These are phyloP conservation scores for Alouatta palliata DNA, from an alignment of 2,113 vertebrate genomes.

Conservation along the genomic window DNA sequence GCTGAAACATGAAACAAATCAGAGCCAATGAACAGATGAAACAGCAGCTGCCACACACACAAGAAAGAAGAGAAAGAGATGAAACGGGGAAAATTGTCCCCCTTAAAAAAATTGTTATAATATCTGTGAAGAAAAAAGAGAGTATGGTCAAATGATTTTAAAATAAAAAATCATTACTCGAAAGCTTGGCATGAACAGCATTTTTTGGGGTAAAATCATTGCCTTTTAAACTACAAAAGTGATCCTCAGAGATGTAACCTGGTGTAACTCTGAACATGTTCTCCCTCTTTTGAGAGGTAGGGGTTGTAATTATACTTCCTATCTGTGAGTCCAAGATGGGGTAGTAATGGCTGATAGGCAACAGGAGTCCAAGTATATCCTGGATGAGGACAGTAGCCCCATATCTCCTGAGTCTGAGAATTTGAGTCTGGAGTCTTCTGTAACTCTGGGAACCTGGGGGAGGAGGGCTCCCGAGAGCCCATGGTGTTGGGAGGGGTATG, in stretches of 20 bases:
- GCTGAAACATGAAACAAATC: conserved; percentile 88
- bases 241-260: neutral
- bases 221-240: neutral
- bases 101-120: conserved; percentile 66
- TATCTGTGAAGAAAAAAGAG: conserved; percentile 43
- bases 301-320: neutral
- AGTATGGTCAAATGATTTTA: conserved; percentile 26
- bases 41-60: conserved; percentile 83
- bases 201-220: neutral
- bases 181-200: neutral
- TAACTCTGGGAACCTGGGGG: neutral
- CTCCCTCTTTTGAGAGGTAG: neutral
- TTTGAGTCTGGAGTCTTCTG: neutral
- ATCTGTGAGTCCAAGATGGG: neutral
- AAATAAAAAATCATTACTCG: conserved; percentile 23
- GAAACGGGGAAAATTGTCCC: conserved; percentile 77
- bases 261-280: neutral
- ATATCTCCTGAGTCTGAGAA: neutral
- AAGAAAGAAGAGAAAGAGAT: conserved; percentile 71
- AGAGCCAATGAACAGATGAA: conserved; percentile 87
- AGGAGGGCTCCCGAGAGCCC: neutral
- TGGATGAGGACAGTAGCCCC: neutral
- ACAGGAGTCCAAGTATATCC: neutral
- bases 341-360: neutral
- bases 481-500: neutral